Evolutionary conservation across 92 coral and sea anemone genomes (phyloP).

Genomic region (Phenganax stokvisi): DNA sequence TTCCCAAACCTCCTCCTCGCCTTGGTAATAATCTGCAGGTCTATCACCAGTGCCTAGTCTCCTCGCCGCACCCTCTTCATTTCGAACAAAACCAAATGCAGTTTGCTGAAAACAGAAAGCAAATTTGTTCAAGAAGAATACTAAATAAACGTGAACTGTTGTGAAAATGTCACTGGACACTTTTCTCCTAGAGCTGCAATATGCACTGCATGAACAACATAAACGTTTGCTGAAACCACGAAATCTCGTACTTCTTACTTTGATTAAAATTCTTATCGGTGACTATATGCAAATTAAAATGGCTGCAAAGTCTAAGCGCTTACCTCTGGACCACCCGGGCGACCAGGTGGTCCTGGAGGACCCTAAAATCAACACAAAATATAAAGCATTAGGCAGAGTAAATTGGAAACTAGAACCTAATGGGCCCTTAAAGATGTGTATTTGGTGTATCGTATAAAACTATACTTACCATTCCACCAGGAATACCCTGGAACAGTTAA

Average conservation of each 20-base stretch:
- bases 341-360: conserved; percentile 71
- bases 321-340: conserved; percentile 50
- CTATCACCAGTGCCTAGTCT: background rate
- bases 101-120: conserved; percentile 11
- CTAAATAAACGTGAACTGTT: too few relatives aligned
- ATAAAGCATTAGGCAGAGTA: background rate
- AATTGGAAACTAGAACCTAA: background rate
- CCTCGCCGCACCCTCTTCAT: background rate
- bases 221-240: too few relatives aligned
- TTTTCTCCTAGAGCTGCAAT: too few relatives aligned
- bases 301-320: background rate
- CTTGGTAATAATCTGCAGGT: conserved; percentile 25
- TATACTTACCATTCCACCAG: conserved; percentile 16
- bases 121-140: background rate
- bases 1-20: conserved; percentile 21
- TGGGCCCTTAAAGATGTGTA: background rate
- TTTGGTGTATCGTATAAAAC: background rate
- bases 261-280: too few relatives aligned
- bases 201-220: too few relatives aligned
- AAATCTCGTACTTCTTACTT: too few relatives aligned
- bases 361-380: conserved; percentile 44
- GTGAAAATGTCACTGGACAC: too few relatives aligned
- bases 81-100: background rate
- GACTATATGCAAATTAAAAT: background rate
- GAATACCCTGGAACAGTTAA: conserved; percentile 16